Evolutionary conservation across 2,113 vertebrate species (phyloP).

Genomic region (Dolichallabes microphthalmus): DNA sequence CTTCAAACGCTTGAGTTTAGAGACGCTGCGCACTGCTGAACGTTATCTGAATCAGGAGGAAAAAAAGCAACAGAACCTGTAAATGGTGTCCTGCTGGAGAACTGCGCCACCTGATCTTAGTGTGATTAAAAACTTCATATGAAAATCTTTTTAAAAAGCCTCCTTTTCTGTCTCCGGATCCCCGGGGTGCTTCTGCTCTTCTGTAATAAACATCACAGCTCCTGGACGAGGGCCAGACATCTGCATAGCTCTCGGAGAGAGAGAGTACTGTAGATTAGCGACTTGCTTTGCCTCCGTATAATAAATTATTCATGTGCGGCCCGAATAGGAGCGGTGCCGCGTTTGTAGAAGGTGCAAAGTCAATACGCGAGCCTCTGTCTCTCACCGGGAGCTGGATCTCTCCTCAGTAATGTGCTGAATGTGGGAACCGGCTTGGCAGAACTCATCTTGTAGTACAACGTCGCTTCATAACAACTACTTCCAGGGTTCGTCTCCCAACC

Average conservation of each 20-base stretch:
- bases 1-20: neutral
- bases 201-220: slow-evolving; percentile 10
- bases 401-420: neutral
- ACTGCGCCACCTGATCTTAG: neutral
- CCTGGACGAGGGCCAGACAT: slow-evolving; percentile 19
- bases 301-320: slow-evolving; percentile 47
- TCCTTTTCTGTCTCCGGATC: neutral
- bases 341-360: slow-evolving; percentile 37
- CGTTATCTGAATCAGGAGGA: neutral
- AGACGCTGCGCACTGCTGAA: neutral
- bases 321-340: slow-evolving; percentile 20
- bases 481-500: neutral
- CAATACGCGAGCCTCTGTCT: neutral
- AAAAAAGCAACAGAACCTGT: neutral
- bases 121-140: slow-evolving; percentile 21
- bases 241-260: slow-evolving; percentile 16
- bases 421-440: neutral
- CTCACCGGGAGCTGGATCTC: neutral
- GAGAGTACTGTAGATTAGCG: slow-evolving; percentile 33
- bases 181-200: neutral
- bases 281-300: slow-evolving; percentile 19
- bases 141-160: neutral
- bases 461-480: neutral
- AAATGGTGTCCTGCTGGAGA: neutral
- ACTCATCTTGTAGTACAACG: neutral